Base-by-base conservation (phyloP, 2,888 invertebrate species). In the Cryptosula pallasiana region DNA sequence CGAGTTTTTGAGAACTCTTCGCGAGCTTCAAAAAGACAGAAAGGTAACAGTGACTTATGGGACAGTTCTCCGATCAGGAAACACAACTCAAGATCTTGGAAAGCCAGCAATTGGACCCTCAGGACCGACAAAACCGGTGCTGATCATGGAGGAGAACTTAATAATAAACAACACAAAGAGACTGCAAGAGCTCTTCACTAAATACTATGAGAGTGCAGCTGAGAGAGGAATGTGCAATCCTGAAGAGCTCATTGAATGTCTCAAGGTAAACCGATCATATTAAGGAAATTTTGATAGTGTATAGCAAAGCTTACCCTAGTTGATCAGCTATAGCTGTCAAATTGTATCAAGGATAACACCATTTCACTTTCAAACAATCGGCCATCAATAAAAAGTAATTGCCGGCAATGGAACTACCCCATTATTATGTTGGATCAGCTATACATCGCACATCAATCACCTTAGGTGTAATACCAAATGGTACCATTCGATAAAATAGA, bases 71-170 rank as follows among this genome's bases (percentile, higher is more conserved):
- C 74, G 82, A 69, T 80, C 82, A 3, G 83, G 84, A 3, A 84
- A 84, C 73, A 83, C 84, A 1, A 34, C 77, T n/a, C 79, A 81
- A 0, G 83, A 83, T 72, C 74, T 83, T 29, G 79, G 80, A 5
- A 84, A 83, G 74, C 79, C 78, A 0, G 80, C 78, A 16, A 78
- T 83, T 20, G 81, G 82, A 72, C 79, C 81, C 1, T 76, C 78
- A 72, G 76, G 74, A 25, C 74, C 75, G 71, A 75, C 75, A 36
- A 78, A 79, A 29, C 79, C 81, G 0, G 78, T 82, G 23, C 72
- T 81, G 54, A 76, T 82, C 54, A 73, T 81, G 34, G 75, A 80
- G 71, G 80, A 83, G 71, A 82, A 83, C 75, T 79, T 83, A 35
- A 77, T 83, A 1, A 79, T 83, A n/a, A 81, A 82, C 72, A 83